These are phyloP conservation scores for Brachionus asplanchnoidis DNA, from an alignment of 1,140 invertebrate genomes.

Conservation along the genomic window DNA sequence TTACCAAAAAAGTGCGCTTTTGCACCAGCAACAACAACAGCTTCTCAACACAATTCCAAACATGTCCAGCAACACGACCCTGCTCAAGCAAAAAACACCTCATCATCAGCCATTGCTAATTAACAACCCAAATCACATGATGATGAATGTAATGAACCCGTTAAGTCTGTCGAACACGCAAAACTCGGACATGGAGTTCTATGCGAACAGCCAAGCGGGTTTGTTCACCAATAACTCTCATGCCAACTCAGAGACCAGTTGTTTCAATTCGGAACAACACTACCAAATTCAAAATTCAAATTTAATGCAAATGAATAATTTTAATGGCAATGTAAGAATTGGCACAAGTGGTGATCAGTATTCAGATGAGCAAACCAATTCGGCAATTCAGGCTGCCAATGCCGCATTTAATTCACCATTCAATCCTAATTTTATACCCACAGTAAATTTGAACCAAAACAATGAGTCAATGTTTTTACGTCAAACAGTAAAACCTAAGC, in stretches of 20 bases:
- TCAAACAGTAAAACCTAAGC: conserved; percentile 51
- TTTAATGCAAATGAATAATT: conserved; percentile 1
- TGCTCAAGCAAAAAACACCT: neutral
- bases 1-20: neutral
- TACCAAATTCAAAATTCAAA: neutral
- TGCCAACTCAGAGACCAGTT: conserved; percentile 4
- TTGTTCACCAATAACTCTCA: conserved; percentile 11
- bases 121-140: conserved; percentile 35
- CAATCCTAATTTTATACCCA: conserved; percentile 46
- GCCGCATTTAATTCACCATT: conserved; percentile 47
- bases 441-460: conserved; percentile 39
- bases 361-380: neutral
- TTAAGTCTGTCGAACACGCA: neutral
- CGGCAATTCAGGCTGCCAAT: conserved; percentile 42
- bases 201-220: neutral
- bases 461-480: conserved; percentile 47
- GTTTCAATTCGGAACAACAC: neutral
- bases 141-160: conserved; percentile 40
- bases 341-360: neutral
- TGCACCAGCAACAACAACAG: conserved; percentile 12
- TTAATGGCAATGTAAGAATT: neutral
- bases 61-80: neutral
- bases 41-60: neutral
- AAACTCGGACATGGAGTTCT: conserved; percentile 24
- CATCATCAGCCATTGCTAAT: conserved; percentile 35